Conservation (phyloP, 2,888 invertebrate genomes). For the Sesia bembeciformis region DNA sequence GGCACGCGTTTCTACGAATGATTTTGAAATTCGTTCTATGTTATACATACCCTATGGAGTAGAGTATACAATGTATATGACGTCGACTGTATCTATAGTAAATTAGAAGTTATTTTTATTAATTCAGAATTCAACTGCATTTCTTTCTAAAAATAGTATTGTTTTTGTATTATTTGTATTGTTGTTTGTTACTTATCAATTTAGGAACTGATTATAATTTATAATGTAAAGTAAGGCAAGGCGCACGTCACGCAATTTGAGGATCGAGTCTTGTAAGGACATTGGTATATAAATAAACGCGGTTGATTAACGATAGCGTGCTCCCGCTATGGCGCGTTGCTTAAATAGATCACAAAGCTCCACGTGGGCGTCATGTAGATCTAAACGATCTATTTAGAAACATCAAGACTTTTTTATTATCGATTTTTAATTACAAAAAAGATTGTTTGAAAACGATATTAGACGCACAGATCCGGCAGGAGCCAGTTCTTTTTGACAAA, state of each 20-base stretch:
- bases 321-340: conserved; percentile 9
- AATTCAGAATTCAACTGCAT: no score
- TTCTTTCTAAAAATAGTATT: no score
- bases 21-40: not conserved
- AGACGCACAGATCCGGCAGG: conserved; percentile 11
- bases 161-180: no score
- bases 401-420: not conserved
- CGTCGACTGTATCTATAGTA: no score
- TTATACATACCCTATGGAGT: no score
- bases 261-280: conserved; percentile 10
- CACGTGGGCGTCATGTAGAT: conserved; percentile 2
- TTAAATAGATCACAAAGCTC: conserved; percentile 16
- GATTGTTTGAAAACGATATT: not conserved
- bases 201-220: not conserved
- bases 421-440: not conserved
- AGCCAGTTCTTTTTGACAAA: conserved; percentile 15
- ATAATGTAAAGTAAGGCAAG: not conserved
- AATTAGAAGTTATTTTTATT: no score
- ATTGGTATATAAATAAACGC: conserved; percentile 18
- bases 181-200: no score
- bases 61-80: no score
- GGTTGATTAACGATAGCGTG: conserved; percentile 3
- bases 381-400: not conserved
- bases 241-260: not conserved
- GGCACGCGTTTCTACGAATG: not conserved